These are phyloP conservation scores for Pipa parva DNA, from an alignment of 2,113 vertebrate genomes.

Conservation along the genomic window DNA sequence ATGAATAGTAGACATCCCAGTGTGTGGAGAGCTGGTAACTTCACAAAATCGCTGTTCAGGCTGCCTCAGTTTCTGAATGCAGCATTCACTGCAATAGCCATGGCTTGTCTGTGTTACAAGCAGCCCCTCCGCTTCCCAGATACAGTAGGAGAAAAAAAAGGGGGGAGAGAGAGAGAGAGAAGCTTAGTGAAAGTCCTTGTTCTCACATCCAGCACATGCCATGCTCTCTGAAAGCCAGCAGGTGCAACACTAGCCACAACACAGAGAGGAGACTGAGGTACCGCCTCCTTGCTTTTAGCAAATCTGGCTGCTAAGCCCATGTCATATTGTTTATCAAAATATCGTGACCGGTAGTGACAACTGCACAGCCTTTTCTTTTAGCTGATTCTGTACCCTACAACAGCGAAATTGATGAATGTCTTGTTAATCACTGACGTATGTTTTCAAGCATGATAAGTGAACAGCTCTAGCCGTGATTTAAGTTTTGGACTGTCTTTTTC, in stretches of 20 bases:
- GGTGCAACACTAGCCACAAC: conserved; percentile 48
- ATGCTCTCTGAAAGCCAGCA: conserved; percentile 45
- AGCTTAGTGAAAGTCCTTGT: conserved; percentile 42
- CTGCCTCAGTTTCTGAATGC: conserved; percentile 51
- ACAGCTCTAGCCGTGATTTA: background rate
- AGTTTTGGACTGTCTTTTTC: too few species aligned
- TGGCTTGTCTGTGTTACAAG: conserved; percentile 46
- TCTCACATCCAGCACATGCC: conserved; percentile 36
- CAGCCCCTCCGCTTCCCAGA: conserved; percentile 45
- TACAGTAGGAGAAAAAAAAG: conserved; percentile 41
- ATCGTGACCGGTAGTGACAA: conserved; percentile 42
- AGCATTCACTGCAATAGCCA: conserved; percentile 47
- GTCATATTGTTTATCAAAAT: conserved; percentile 41
- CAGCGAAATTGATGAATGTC: conserved; percentile 22
- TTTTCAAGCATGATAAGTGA: background rate
- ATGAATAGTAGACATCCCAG: conserved; percentile 34
- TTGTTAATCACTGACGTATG: conserved; percentile 4
- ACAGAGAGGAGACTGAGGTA: conserved; percentile 25
- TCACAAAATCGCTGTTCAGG: conserved; percentile 46
- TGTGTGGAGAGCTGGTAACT: conserved; percentile 47
- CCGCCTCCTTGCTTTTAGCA: conserved; percentile 27
- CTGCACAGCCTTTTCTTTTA: background rate
- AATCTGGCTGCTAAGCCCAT: conserved; percentile 34
- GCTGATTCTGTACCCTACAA: conserved; percentile 1
- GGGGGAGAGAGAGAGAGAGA: background rate